Base-by-base conservation (phyloP, 2,113 vertebrate species). In the Xenopus laevis region DNA sequence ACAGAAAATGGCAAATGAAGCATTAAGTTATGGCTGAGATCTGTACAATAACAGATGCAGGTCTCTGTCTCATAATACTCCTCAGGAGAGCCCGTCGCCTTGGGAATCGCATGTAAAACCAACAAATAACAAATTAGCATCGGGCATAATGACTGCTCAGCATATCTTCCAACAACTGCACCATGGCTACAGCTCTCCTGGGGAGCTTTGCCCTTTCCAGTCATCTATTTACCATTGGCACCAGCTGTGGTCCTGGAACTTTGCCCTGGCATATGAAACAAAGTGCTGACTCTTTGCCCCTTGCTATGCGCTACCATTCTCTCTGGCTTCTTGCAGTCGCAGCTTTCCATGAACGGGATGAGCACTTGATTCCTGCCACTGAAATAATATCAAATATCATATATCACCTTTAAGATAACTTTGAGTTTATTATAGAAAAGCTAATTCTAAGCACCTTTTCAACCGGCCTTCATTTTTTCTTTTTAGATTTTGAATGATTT, bases 161-260 rank as follows among this genome's bases (percentile, higher is more conserved):
- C 21, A 10, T 12, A 33, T 27, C 23, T 53, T 33, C 21, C 9
- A 68, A n/a, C 21, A 23, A 20, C 21, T 50, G 57, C 65, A 53
- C 72, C 66, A 76, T 76, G 57, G 58, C 57, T 76, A 76, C 66
- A 7, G 30, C 21, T 40, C 66, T 62, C 65, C 12, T 15, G 57
- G 17, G 65, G 40, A 18, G 7, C 60, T 33, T 62, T 75, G 73
- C 46, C 58, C 68, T 75, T 52, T 68, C 27, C 27, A 62, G 40
- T 23, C 23, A 66, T 68, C 65, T 68, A 18, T 62, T 63, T 68
- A 55, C 27, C 53, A 46, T 10, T 53, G n/a, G 20, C n/a, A 61
- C 13, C 58, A 76, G 58, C 65, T 69, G 57, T 62, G 57, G 52
- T 52, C 65, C 15, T 55, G 58, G 44, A 27, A 69, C 21, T 17